phyloP scores from a whole-genome alignment of 2,888 invertebrate genomes.

The Metallyticus violacea region DNA sequence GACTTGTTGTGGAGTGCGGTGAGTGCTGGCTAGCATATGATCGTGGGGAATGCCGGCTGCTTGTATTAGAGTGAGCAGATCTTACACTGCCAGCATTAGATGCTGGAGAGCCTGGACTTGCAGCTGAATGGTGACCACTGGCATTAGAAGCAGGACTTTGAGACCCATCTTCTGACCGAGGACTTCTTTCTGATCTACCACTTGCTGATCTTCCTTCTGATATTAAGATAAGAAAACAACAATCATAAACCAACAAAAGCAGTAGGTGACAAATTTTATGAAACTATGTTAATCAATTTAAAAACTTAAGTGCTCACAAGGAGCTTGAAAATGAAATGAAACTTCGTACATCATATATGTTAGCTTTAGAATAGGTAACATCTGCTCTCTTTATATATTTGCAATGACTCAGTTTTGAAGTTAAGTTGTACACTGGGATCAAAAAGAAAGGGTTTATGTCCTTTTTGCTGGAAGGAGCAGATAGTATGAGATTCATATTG shows the following conservation, averaged over 20 bases:
- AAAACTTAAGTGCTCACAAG: background rate
- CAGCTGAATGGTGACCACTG: conserved; percentile 35
- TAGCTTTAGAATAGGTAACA: too few relatives aligned
- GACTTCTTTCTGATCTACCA: conserved; percentile 36
- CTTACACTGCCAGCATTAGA: conserved; percentile 5
- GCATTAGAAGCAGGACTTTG: conserved; percentile 37
- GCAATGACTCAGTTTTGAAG: too few relatives aligned
- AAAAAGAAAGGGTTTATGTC: too few relatives aligned
- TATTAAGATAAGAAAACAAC: background rate
- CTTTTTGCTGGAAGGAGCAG: too few relatives aligned
- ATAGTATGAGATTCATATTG: too few relatives aligned
- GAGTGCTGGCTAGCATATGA: conserved; percentile 19
- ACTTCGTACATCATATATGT: too few relatives aligned
- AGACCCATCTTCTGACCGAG: conserved; percentile 31
- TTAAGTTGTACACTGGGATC: too few relatives aligned
- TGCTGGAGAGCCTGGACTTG: conserved; percentile 35
- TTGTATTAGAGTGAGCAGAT: conserved; percentile 5
- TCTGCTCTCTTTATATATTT: too few relatives aligned
- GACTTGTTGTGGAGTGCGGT: conserved; percentile 17
- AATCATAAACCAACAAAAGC: background rate
- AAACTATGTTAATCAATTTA: background rate
- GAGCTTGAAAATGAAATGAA: too few relatives aligned
- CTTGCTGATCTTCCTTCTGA: conserved; percentile 33
- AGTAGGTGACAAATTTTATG: background rate
- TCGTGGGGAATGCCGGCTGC: conserved; percentile 6